These are phyloP conservation scores for Nezara viridula DNA, from an alignment of 2,888 invertebrate species.

Conservation along the genomic window DNA sequence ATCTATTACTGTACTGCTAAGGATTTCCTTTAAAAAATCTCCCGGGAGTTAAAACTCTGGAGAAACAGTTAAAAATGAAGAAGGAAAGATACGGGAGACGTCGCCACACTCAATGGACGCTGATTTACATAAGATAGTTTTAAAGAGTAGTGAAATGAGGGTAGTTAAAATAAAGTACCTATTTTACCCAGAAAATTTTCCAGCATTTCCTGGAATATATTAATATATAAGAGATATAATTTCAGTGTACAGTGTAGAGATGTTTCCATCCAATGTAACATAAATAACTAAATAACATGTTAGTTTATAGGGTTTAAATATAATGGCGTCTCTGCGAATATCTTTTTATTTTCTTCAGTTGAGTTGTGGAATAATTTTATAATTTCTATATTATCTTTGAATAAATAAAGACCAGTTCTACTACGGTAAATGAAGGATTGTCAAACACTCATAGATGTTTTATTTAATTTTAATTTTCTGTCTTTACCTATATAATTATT, in stretches of 20 bases:
- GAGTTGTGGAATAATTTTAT: not conserved
- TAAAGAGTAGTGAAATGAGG: conserved; percentile 56
- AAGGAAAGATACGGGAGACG: conserved; percentile 32
- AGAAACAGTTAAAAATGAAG: conserved; percentile 41
- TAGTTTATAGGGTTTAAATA: conserved; percentile 36
- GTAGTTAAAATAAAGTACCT: conserved; percentile 57
- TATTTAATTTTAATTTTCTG: no score
- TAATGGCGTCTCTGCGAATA: not conserved
- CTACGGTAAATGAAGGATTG: not conserved
- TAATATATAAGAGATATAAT: conserved; percentile 57
- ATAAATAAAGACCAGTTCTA: not conserved
- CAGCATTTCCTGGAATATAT: conserved; percentile 55
- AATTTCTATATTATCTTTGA: not conserved
- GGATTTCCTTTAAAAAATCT: not conserved
- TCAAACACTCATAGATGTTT: no score
- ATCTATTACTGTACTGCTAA: not conserved
- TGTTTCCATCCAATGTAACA: conserved; percentile 14
- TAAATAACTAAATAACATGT: no score
- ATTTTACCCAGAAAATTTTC: conserved; percentile 56
- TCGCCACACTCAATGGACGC: conserved; percentile 41
- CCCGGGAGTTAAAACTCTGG: not conserved
- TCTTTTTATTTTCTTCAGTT: not conserved
- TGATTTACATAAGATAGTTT: conserved; percentile 57
- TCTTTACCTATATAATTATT: no score
- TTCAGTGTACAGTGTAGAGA: conserved; percentile 47